A percentile compares a stretch with the other conserved stretches of the same genome.
phyloP scores from a whole-genome alignment of 2,797 vertebrate genomes.

The Amblyraja radiata region DNA sequence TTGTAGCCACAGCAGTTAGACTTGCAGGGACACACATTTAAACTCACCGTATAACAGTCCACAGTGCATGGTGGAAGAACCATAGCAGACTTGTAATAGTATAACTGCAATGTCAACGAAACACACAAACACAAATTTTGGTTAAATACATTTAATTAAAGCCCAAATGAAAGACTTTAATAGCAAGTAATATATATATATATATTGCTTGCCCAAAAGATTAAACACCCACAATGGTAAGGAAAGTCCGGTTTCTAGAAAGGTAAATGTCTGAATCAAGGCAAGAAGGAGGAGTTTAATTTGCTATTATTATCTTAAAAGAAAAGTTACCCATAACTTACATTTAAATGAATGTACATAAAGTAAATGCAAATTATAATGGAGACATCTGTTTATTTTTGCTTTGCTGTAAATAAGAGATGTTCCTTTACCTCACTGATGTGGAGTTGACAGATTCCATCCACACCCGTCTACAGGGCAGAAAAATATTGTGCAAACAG shows the following conservation, averaged over 20 bases:
- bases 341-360: conserved; percentile 19
- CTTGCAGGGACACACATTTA: background rate
- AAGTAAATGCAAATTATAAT: conserved; percentile 8
- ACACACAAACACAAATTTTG: conserved; percentile 6
- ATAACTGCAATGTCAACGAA: background rate
- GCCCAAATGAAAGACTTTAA: conserved; percentile 9
- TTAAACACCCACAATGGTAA: conserved; percentile 26
- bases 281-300: background rate
- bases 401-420: background rate
- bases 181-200: background rate
- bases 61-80: background rate
- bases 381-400: background rate
- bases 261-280: conserved; percentile 17
- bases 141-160: conserved; percentile 37
- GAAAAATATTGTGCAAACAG: conserved; percentile 20
- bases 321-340: conserved; percentile 12
- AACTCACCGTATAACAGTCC: background rate
- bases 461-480: background rate
- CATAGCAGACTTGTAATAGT: background rate
- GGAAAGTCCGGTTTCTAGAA: background rate
- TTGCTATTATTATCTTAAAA: background rate
- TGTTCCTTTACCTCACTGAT: background rate
- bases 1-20: background rate
- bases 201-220: conserved; percentile 8
- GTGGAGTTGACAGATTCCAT: background rate